Evolutionary conservation across 2,888 invertebrate genomes (phyloP).

Genomic region (Drosophila kokeensis): DNA sequence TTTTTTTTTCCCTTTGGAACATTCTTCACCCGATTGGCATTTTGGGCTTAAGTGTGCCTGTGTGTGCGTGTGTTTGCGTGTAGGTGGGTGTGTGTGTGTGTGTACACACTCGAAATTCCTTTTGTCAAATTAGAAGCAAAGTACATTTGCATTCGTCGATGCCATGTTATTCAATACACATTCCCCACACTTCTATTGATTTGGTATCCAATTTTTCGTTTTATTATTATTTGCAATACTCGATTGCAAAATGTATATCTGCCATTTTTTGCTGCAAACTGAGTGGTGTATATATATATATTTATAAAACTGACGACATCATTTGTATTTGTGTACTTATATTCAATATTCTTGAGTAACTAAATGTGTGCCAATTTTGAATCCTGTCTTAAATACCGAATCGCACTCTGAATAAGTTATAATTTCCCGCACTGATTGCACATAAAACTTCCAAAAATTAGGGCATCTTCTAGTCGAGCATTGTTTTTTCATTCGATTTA

Average conservation of each 20-base stretch:
- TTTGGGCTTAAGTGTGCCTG: constrained; percentile 19
- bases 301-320: neutral
- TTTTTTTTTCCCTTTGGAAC: constrained; percentile 44
- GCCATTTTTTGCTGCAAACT: neutral
- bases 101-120: constrained; percentile 29
- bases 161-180: constrained; percentile 39
- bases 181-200: constrained; percentile 19
- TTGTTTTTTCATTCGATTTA: too few relatives aligned
- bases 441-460: neutral
- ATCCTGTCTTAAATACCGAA: neutral
- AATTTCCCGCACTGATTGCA: fast-evolving
- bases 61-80: constrained; percentile 1
- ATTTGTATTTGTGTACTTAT: neutral
- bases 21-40: constrained; percentile 45
- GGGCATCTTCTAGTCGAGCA: constrained; percentile 4
- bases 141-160: constrained; percentile 42
- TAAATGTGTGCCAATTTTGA: neutral
- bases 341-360: neutral
- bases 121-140: constrained; percentile 51
- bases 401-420: neutral
- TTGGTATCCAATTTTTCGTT: constrained; percentile 23
- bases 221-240: constrained; percentile 20
- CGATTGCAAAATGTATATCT: neutral
- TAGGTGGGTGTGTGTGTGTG: neutral
- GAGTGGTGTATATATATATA: neutral